Conservation (phyloP, 1,140 invertebrate genomes). For the Chionoecetes opilio region DNA sequence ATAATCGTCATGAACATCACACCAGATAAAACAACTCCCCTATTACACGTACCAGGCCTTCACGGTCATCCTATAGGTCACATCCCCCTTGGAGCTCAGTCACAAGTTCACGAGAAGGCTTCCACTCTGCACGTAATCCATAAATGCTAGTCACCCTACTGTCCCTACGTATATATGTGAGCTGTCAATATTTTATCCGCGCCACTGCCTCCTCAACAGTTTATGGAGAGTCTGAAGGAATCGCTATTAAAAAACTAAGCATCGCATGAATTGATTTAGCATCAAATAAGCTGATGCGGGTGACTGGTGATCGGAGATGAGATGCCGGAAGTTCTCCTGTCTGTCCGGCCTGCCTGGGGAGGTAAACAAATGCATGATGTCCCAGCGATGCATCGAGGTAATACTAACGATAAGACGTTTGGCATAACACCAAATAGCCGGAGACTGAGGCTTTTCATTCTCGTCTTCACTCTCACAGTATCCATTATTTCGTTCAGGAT, state of each 20-base stretch:
- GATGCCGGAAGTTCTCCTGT: background rate
- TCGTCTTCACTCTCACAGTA: background rate
- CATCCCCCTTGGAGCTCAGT: background rate
- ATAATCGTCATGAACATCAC: too few relatives aligned
- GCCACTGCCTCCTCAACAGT: background rate
- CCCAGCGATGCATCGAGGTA: background rate
- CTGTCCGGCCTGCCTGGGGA: background rate
- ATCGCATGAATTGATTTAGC: background rate
- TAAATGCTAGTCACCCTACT: background rate
- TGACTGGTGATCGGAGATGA: background rate
- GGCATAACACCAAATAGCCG: conserved; percentile 5
- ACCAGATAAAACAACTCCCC: too few relatives aligned
- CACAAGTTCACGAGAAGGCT: background rate
- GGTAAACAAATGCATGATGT: background rate
- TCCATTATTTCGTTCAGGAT: background rate
- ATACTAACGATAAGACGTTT: background rate
- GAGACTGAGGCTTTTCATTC: background rate
- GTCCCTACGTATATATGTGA: background rate
- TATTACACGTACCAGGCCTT: too few relatives aligned
- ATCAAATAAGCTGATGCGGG: background rate
- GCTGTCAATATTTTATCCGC: background rate
- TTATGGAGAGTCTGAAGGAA: background rate
- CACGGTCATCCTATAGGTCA: background rate
- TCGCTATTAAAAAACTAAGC: background rate
- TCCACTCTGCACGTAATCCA: background rate